These are phyloP conservation scores for Pelecanoides urinatrix DNA, from an alignment of 2,113 vertebrate genomes.

Conservation along the genomic window DNA sequence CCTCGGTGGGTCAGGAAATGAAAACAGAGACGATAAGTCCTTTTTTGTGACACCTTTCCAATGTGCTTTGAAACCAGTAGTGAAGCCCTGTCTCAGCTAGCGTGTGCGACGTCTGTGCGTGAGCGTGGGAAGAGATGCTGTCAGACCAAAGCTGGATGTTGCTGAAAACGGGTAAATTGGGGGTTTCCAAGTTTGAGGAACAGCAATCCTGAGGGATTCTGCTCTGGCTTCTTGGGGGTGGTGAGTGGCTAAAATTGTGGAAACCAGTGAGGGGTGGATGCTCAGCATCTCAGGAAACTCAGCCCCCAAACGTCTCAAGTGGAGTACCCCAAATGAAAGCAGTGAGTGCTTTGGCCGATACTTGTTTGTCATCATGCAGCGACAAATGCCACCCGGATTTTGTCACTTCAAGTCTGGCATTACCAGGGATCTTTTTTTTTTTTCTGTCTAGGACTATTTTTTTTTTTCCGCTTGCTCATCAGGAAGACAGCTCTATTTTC, in stretches of 20 bases:
- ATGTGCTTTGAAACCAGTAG: accelerated
- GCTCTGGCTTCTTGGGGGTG: not conserved
- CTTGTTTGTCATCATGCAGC: not conserved
- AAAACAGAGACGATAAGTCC: not conserved
- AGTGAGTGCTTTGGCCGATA: not conserved
- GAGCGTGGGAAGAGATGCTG: not conserved
- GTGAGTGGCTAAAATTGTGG: not conserved
- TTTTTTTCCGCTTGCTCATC: not conserved
- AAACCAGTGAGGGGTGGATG: not conserved
- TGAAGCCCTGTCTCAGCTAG: not conserved
- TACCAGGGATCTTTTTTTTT: not conserved
- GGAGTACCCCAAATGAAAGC: not conserved
- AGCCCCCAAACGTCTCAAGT: not conserved
- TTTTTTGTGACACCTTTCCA: not conserved
- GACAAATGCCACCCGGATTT: not conserved
- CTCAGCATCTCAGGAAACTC: not conserved
- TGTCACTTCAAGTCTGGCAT: not conserved
- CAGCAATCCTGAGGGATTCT: not conserved
- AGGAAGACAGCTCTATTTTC: not conserved
- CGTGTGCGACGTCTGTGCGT: no score
- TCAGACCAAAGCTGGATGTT: not conserved
- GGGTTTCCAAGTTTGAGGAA: not conserved
- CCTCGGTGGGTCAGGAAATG: not conserved
- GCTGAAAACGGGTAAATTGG: not conserved
- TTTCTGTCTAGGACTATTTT: not conserved